A percentile compares a stretch with the other conserved stretches of the same genome.
phyloP scores from a whole-genome alignment of 2,113 vertebrate species.

The Perca schrenkii region DNA sequence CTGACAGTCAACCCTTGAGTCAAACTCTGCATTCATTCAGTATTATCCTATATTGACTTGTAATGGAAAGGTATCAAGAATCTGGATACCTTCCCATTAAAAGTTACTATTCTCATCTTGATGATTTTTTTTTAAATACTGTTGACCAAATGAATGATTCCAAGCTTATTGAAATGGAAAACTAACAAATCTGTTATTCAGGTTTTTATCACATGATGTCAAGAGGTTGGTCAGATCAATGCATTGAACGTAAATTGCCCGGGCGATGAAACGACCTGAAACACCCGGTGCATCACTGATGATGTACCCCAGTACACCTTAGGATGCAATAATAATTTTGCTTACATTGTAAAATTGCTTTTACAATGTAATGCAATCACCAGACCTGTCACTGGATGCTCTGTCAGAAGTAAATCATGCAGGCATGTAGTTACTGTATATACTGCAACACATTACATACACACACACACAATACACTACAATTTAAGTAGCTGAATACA shows the following conservation, averaged over 20 bases:
- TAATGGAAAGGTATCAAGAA: no score
- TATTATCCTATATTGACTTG: background rate
- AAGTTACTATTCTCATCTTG: background rate
- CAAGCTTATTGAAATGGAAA: background rate
- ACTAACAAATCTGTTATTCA: background rate
- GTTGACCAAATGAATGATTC: background rate
- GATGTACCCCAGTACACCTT: background rate
- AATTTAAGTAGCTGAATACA: constrained; percentile 50
- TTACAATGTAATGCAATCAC: constrained; percentile 16
- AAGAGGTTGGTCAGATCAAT: background rate
- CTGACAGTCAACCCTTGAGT: background rate
- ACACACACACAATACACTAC: constrained; percentile 10
- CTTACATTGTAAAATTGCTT: no score
- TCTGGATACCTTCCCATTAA: no score
- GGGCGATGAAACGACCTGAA: background rate
- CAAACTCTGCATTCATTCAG: background rate
- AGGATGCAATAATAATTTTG: background rate
- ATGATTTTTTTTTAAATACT: background rate
- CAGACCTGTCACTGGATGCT: background rate
- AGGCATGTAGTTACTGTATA: constrained; percentile 18
- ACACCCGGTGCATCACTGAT: background rate
- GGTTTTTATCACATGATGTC: background rate
- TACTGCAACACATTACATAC: constrained; percentile 22
- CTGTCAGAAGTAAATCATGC: constrained; percentile 29
- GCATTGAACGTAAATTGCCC: background rate